A percentile compares a stretch with the other conserved stretches of the same genome.
Conservation (phyloP, 2,113 vertebrate species). For the Camelus bactrianus region DNA sequence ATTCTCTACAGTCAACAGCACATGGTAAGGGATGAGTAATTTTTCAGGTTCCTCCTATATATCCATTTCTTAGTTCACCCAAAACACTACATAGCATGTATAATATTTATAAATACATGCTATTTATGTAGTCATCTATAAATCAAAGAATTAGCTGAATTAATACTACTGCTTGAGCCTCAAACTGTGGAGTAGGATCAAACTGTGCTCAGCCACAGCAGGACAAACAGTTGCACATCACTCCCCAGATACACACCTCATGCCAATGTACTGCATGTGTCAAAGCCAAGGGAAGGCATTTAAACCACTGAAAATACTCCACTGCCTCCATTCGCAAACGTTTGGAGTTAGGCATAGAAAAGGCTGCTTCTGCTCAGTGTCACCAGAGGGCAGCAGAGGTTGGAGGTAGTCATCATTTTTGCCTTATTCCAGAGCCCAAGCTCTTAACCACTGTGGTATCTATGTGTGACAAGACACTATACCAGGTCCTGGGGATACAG, state of each 20-base stretch:
- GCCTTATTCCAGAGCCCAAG: background rate
- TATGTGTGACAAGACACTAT: background rate
- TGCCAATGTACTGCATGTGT: background rate
- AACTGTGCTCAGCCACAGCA: background rate
- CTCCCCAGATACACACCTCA: background rate
- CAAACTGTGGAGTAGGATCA: background rate
- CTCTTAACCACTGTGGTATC: background rate
- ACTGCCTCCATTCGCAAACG: background rate
- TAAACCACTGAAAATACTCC: background rate
- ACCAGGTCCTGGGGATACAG: background rate
- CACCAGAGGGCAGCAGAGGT: background rate
- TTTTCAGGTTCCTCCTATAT: background rate
- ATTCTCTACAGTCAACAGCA: background rate
- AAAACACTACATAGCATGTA: background rate
- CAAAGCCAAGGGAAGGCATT: background rate
- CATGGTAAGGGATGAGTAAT: background rate
- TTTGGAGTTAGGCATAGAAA: background rate
- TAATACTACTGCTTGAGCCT: background rate
- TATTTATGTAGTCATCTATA: background rate
- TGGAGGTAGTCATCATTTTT: background rate
- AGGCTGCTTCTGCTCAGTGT: background rate
- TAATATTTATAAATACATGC: background rate
- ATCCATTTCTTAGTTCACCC: conserved; percentile 18
- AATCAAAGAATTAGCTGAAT: background rate
- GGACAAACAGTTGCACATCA: background rate